Evolutionary conservation across 2,797 vertebrate genomes (phyloP).

Genomic region (Salmo trutta): DNA sequence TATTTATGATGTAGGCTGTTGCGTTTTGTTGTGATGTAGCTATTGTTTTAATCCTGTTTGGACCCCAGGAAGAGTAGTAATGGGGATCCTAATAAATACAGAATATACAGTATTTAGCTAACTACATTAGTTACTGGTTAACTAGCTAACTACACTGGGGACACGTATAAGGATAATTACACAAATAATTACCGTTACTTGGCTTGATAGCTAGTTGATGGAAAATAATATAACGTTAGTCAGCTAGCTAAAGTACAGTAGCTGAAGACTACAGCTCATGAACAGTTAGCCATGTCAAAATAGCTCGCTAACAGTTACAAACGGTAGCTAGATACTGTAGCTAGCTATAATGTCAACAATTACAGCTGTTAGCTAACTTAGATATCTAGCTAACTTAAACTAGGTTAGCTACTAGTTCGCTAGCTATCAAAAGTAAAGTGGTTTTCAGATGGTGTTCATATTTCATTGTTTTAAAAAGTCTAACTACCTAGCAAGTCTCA

Average conservation of each 20-base stretch:
- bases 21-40: too few species aligned
- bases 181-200: too few species aligned
- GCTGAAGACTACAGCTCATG: too few species aligned
- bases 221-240: not conserved
- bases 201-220: not conserved
- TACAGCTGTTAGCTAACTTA: not conserved
- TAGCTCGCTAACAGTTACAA: not conserved
- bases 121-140: too few species aligned
- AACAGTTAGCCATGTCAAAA: not conserved
- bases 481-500: not conserved
- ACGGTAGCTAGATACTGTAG: not conserved
- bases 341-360: too few species aligned
- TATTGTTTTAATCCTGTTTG: too few species aligned
- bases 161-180: too few species aligned
- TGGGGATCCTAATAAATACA: too few species aligned
- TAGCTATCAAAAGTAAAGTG: not conserved
- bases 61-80: too few species aligned
- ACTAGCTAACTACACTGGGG: too few species aligned
- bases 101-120: too few species aligned
- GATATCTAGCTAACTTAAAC: not conserved
- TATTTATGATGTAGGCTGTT: too few species aligned
- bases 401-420: not conserved
- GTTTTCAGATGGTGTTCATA: not conserved
- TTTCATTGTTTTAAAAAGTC: not conserved
- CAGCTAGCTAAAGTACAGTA: not conserved